Base-by-base conservation (phyloP, 2,113 vertebrate genomes). In the Taxidea taxus region DNA sequence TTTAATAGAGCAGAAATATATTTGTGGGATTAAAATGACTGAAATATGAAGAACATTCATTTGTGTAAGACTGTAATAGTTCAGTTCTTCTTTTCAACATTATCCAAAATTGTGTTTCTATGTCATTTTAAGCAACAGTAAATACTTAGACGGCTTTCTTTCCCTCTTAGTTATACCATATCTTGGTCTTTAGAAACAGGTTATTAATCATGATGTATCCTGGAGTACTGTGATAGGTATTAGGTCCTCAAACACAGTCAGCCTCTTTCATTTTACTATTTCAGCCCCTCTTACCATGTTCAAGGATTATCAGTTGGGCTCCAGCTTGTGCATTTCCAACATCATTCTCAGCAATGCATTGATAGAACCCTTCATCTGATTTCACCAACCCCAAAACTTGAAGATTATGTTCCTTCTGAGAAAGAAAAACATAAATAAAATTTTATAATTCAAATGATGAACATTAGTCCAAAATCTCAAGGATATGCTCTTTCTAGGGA, bases 281-380 rank as follows among this genome's bases (percentile, higher is more conserved):
- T 77, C 20, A 23, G 72, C 95, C 97, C 72, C 94, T 98, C 99
- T 98, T 99, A 99, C 99, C 99, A 97, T 99, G 99, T 91, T 99
- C 99, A 87, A 99, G 98, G 96, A 99, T 99, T 98, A 99, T 99
- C 98, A 99, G 99, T 96, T 99, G 99, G 68, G 99, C 99, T 96
- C 99, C 99, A 89, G 99, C 99, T 96, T 99, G 99, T 42, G 99
- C 98, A 97, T 99, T 99, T 75, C 99, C 99, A 39, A 98, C 99
- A 94, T 99, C 99, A 6, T 99, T 99, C 98, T 99, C 99, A 2
- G 99, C 99, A 93, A 99, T 99, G 98, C 99, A 99, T 90, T 99
- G 99, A 98, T 99, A 99, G 98, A 99, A 99, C 96, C 99, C 99
- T 98, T 99, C 99, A 68, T 99, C 99, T 16, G 99, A 99, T 97